Conservation (phyloP, 2,797 vertebrate genomes). For the Parauchenoglanis ngamensis region DNA sequence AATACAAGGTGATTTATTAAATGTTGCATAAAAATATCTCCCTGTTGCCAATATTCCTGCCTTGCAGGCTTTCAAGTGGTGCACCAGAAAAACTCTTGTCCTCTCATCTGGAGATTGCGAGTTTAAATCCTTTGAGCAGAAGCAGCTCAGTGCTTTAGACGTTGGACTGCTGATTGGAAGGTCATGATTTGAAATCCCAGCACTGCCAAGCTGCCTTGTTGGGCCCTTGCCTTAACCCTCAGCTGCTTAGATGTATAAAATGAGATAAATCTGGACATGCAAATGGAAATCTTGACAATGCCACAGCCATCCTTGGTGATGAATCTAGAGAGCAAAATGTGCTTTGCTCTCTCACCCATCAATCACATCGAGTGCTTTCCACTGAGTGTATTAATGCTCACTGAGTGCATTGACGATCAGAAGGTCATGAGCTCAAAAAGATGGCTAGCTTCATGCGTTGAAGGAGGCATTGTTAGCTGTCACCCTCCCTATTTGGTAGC, state of each 20-base stretch:
- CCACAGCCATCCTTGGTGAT: neutral
- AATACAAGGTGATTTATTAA: neutral
- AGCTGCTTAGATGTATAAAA: neutral
- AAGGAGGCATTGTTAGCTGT: neutral
- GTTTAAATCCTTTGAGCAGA: neutral
- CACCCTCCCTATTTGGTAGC: neutral
- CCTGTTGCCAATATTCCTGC: neutral
- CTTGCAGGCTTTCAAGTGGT: neutral
- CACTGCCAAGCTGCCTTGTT: neutral
- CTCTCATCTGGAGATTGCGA: neutral
- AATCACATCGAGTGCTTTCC: neutral
- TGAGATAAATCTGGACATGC: neutral
- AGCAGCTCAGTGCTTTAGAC: neutral
- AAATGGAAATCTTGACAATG: neutral
- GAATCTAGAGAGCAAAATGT: neutral
- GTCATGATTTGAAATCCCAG: neutral
- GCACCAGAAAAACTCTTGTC: neutral
- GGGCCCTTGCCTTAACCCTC: neutral
- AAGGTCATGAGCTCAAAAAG: neutral
- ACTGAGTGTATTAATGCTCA: neutral
- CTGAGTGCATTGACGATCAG: neutral
- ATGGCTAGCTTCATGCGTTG: neutral
- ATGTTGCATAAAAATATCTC: neutral
- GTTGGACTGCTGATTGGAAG: neutral
- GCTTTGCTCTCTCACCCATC: neutral